Evolutionary conservation across 2,113 vertebrate genomes (phyloP).

Genomic region (Notiomystis cincta): DNA sequence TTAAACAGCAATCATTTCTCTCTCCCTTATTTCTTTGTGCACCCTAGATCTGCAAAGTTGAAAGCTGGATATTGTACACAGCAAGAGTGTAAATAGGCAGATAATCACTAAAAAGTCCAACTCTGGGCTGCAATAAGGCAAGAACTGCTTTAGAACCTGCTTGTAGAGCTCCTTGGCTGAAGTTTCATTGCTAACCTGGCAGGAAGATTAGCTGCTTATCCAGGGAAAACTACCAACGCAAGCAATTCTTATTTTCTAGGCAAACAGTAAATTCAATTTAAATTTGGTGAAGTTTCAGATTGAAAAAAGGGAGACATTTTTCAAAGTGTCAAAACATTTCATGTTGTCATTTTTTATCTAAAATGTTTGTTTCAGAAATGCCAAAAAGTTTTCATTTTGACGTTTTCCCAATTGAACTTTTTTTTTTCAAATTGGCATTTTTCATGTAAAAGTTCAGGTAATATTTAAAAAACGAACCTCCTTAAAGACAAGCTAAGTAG

Average conservation of each 20-base stretch:
- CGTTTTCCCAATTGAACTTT: neutral
- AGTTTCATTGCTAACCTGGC: neutral
- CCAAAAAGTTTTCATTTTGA: conserved; percentile 38
- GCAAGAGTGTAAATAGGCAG: neutral
- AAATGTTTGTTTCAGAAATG: conserved; percentile 53
- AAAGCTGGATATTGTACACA: neutral
- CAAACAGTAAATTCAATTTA: conserved; percentile 32
- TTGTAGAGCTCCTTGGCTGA: neutral
- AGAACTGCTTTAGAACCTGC: neutral
- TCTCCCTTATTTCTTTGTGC: neutral
- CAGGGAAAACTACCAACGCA: neutral
- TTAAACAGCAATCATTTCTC: neutral
- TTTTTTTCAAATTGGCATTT: neutral
- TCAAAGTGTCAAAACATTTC: conserved; percentile 50
- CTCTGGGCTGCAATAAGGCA: neutral
- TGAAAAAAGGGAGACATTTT: conserved; percentile 4
- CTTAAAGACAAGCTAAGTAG: neutral
- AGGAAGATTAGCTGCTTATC: conserved; percentile 17
- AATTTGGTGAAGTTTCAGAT: conserved; percentile 42
- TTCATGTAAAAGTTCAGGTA: conserved; percentile 16
- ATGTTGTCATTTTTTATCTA: conserved; percentile 42
- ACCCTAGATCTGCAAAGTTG: neutral
- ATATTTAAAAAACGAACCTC: neutral
- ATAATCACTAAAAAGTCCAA: neutral
- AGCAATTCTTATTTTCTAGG: conserved; percentile 18